Conservation (phyloP, 2,113 vertebrate species). For the Pelodiscus sinensis region DNA sequence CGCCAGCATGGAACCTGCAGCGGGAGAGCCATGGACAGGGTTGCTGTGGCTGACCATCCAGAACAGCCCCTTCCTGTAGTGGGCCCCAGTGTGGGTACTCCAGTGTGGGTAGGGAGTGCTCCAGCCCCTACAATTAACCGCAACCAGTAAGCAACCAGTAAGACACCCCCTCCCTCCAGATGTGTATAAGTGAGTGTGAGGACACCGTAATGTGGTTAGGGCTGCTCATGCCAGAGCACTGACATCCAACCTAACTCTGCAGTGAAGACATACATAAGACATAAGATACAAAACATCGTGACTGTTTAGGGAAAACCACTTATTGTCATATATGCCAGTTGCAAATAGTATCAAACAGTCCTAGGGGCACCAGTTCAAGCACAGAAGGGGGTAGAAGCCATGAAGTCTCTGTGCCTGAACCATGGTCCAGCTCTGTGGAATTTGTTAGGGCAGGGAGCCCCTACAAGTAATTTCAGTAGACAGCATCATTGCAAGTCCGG, state of each 20-base stretch:
- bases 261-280: neutral
- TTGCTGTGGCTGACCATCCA: too few species aligned
- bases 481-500: neutral
- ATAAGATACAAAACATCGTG: neutral
- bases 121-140: too few species aligned
- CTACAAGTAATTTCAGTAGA: neutral
- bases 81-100: too few species aligned
- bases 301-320: neutral
- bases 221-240: neutral
- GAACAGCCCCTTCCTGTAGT: too few species aligned
- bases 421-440: rapidly evolving
- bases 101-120: too few species aligned
- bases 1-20: too few species aligned
- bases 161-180: too few species aligned
- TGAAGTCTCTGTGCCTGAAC: neutral
- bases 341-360: neutral
- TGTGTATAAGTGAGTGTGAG: neutral
- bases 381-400: neutral
- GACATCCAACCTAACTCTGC: rapidly evolving
- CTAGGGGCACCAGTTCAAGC: neutral
- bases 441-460: neutral
- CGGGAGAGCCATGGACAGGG: too few species aligned
- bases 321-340: neutral
- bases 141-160: too few species aligned
- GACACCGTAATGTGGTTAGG: neutral